These are phyloP conservation scores for Rhodinocichla rosea DNA, from an alignment of 2,113 vertebrate species.

Conservation along the genomic window DNA sequence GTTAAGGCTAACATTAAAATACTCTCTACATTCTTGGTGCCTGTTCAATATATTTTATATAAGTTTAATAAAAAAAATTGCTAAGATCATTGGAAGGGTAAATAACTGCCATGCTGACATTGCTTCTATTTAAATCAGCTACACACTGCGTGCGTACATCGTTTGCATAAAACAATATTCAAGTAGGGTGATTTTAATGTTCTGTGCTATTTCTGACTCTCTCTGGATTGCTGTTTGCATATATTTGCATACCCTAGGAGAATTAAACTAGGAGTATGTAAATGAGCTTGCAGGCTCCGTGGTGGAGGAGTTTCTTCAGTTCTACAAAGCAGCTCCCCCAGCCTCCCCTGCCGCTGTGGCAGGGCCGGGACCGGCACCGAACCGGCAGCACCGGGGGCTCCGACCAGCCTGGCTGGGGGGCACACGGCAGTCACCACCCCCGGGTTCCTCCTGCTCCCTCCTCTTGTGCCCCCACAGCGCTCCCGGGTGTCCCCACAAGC, in stretches of 20 bases:
- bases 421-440: background rate
- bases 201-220: constrained; percentile 99
- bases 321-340: constrained; percentile 52
- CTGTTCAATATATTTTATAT: constrained; percentile 53
- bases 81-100: constrained; percentile 71
- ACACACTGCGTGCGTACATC: constrained; percentile 72
- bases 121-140: constrained; percentile 78
- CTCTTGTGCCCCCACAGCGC: background rate
- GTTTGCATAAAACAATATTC: constrained; percentile 90
- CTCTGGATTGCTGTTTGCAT: constrained; percentile 99
- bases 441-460: background rate
- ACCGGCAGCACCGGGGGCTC: background rate
- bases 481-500: background rate
- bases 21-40: background rate
- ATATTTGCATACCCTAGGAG: constrained; percentile 99
- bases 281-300: constrained; percentile 84
- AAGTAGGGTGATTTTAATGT: constrained; percentile 92
- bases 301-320: constrained; percentile 50
- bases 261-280: constrained; percentile 98
- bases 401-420: background rate
- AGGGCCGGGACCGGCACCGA: background rate
- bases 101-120: constrained; percentile 73
- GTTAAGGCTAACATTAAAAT: constrained; percentile 58
- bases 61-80: constrained; percentile 64
- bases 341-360: background rate